phyloP scores from a whole-genome alignment of 2,113 vertebrate genomes.

The Trichechus manatus region DNA sequence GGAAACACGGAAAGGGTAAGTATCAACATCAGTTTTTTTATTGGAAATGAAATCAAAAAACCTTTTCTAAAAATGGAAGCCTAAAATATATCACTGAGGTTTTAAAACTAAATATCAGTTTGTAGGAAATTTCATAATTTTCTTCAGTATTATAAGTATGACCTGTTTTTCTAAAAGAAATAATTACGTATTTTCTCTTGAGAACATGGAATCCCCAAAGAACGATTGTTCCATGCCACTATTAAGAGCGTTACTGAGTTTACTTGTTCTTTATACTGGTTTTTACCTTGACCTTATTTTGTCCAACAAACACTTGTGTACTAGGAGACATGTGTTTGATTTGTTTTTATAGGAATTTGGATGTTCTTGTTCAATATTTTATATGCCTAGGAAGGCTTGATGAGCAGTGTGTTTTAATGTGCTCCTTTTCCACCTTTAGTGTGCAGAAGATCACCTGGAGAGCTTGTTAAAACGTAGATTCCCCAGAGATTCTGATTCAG shows the following conservation, averaged over 20 bases:
- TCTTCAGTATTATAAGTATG: not conserved
- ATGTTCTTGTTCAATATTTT: not conserved
- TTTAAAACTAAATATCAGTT: conserved; percentile 48
- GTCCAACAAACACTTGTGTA: not conserved
- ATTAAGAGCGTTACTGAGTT: not conserved
- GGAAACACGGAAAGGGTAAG: not conserved
- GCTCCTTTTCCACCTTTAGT: not conserved
- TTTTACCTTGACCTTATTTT: not conserved
- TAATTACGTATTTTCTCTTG: not conserved
- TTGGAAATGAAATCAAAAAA: conserved; percentile 7
- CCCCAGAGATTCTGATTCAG: not conserved
- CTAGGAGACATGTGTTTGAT: not conserved
- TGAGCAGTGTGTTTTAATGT: conserved; percentile 2
- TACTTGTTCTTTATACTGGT: not conserved
- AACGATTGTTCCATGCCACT: not conserved
- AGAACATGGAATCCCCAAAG: not conserved
- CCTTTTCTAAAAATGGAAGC: not conserved
- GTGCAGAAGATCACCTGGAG: not conserved
- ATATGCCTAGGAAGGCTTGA: not conserved
- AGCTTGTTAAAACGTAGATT: not conserved
- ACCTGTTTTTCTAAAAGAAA: conserved; percentile 12
- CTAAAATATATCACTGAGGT: conserved; percentile 16
- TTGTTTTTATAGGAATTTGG: not conserved
- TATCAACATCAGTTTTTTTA: not conserved
- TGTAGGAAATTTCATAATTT: conserved; percentile 7